Base-by-base conservation (phyloP, 92 coral and sea anemone genomes). In the Phenganax marumi region DNA sequence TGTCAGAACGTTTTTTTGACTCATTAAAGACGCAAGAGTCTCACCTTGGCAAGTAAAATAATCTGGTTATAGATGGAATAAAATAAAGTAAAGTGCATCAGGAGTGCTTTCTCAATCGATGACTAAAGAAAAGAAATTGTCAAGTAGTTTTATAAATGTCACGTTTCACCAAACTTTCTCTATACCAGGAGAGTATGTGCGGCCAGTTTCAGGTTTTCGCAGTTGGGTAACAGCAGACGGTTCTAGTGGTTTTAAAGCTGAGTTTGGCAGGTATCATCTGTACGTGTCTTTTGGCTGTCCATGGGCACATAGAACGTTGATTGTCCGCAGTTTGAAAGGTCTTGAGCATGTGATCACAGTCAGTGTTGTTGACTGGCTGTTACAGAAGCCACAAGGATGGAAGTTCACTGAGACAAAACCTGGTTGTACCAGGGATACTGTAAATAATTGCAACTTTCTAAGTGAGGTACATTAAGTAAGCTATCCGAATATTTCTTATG, bases 241-340 rank as follows among this genome's bases (percentile, higher is more conserved):
- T 3, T 91, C 97, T 10, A 93, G 90, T 46, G 93, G 86, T 9
- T 93, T 93, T 73, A 81, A 80, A 48, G 89, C 97, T 7, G 97
- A 93, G 71, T 77, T 86, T 26, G 81, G 86, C 26, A 92, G 97
- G 10, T 93, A 93, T 48, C 97, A 93, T 57, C 85, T 93, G 22
- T 93, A 93, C 66, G 93, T 93, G 1, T 87, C 93, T 1, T 77
- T 90, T 22, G 92, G 87, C 0, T 93, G 97, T 58, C 97, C 97
- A 0, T 93, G 92, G 89, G 97, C 97, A 7, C 82, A 80, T 24
- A 93, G 97, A 14, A 85, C 93, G 0, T 78, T 93, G 56, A 54
- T 87, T 12, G 90, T 80, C 6, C 88, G 90, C 19, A 90, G 90
- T 75, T 89, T 93, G 12, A 93, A 93, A 61, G 97, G 97, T 12